Conservation (phyloP, 2,888 invertebrate species). For the Hartigia nigra region DNA sequence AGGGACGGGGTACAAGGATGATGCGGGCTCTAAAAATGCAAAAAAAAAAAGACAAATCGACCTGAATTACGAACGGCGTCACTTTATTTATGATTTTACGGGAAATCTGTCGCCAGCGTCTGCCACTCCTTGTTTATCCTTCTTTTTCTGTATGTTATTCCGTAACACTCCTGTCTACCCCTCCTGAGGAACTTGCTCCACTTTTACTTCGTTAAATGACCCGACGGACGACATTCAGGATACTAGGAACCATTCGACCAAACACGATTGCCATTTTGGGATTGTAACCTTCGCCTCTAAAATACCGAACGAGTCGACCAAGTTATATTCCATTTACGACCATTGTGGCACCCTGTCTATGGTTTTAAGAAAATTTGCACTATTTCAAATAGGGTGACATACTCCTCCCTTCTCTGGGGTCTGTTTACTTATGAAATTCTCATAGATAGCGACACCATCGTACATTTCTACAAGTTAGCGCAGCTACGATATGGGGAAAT, state of each 20-base stretch:
- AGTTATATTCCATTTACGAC: not conserved
- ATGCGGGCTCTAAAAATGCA: conserved; percentile 10
- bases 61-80: conserved; percentile 14
- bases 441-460: not conserved
- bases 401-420: not conserved
- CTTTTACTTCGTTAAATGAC: not conserved
- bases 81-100: conserved; percentile 25
- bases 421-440: not conserved
- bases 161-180: not conserved
- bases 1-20: conserved; percentile 10
- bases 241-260: not conserved
- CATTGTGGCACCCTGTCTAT: not conserved
- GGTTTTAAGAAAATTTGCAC: not conserved
- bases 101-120: not conserved
- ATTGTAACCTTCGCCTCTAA: not conserved
- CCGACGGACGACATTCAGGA: not conserved
- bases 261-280: not conserved
- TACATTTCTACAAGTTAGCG: not conserved
- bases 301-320: not conserved
- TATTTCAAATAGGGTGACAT: not conserved
- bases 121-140: not conserved
- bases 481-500: too few relatives aligned
- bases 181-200: not conserved
- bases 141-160: not conserved
- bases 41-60: conserved; percentile 20